Percentiles rank a stretch among this genome's conserved stretches.
Evolutionary conservation across 1,140 invertebrate genomes (phyloP).

Genomic region (Samia ricini): DNA sequence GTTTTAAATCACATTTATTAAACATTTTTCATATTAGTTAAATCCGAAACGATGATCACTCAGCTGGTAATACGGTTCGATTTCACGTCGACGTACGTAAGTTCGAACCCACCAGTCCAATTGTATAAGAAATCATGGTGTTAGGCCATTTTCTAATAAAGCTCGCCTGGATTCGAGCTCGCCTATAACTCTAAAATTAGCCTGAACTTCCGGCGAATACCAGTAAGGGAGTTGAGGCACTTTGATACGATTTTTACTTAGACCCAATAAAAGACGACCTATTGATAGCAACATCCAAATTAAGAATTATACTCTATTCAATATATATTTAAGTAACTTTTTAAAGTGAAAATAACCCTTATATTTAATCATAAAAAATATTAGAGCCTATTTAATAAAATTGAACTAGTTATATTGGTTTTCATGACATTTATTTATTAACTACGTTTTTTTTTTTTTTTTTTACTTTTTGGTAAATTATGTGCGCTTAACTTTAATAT

Average conservation of each 20-base stretch:
- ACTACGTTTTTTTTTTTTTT: neutral
- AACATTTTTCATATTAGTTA: too few species aligned
- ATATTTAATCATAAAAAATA: conserved; percentile 2
- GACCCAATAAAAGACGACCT: conserved; percentile 7
- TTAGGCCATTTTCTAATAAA: too few species aligned
- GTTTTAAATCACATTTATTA: too few species aligned
- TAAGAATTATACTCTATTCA: conserved; percentile 4
- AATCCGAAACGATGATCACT: too few species aligned
- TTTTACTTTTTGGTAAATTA: neutral
- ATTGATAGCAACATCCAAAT: conserved; percentile 5
- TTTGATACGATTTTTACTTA: conserved; percentile 10
- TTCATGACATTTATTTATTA: neutral
- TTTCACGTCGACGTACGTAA: too few species aligned
- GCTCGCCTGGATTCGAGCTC: too few species aligned
- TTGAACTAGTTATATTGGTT: neutral
- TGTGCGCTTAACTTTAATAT: conserved; percentile 6
- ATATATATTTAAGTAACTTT: conserved; percentile 4
- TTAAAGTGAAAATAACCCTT: conserved; percentile 5
- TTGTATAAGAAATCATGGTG: too few species aligned
- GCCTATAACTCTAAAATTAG: too few species aligned
- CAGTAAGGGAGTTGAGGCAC: neutral
- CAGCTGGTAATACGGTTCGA: too few species aligned
- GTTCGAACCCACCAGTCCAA: too few species aligned
- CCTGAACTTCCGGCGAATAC: too few species aligned
- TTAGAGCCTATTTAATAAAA: conserved; percentile 3